Evolutionary conservation across 1,140 invertebrate species (phyloP), one percentile per base, ranked within the genome.

Genomic region (Notospermus geniculatus): DNA sequence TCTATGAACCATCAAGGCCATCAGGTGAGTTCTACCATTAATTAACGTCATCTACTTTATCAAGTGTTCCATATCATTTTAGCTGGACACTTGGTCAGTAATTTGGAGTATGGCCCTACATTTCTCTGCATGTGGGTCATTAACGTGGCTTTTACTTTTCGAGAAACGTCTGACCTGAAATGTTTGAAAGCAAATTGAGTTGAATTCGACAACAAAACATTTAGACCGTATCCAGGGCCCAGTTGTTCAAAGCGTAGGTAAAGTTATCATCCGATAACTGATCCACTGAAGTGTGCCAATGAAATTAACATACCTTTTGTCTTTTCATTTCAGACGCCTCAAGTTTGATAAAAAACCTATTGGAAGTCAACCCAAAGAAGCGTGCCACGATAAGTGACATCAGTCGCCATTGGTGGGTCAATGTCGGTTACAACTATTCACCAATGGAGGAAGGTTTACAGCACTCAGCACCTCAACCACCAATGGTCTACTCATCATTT

Each of bases 1-100:
- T 98, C 82, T 97, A 93, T 75, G 95, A 98, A 82, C 96, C 96
- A 15, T 91, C 93, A 69, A 91, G 89, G 71, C 92, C 92, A 36
- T 97, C 96, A 66, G 88, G 92, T 94, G 81, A 83, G 88, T 85
- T 63, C 15, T n/a, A n/a, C n/a, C n/a, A n/a, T n/a, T n/a, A n/a
- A n/a, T n/a, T n/a, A n/a, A n/a, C n/a, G n/a, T n/a, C 32, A 36
- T 36, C 5, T 36, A 36, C 32, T 36, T n/a, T n/a, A n/a, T n/a
- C n/a, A 36, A 15, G 32, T 36, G 32, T 36, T 36, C 32, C 32
- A 7, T 29, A n/a, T 57, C n/a, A n/a, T n/a, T n/a, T n/a, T n/a
- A n/a, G n/a, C n/a, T n/a, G n/a, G n/a, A n/a, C n/a, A n/a, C n/a
- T n/a, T n/a, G n/a, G n/a, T n/a, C n/a, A n/a, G n/a, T n/a, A n/a